A percentile compares a stretch with the other conserved stretches of the same genome.
Evolutionary conservation across 2,797 vertebrate species (phyloP).

Genomic region (Eutrigla gurnardus): DNA sequence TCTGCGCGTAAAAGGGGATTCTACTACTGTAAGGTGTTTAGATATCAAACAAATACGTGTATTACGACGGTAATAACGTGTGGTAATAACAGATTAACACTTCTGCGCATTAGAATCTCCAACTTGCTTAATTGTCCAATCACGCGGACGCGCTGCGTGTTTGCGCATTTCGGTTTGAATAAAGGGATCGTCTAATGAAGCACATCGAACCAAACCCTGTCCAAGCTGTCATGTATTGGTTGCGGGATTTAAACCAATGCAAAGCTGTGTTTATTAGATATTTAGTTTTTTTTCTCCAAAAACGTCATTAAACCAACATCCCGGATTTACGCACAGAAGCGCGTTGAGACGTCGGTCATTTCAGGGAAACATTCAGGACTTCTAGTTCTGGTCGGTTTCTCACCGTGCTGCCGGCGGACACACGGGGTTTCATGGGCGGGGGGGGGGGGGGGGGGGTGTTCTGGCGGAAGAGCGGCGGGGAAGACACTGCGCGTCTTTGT

Average conservation of each 20-base stretch:
- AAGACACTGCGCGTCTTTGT: constrained; percentile 85
- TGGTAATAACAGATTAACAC: background rate
- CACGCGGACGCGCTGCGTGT: background rate
- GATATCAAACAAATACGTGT: background rate
- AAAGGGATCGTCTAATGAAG: too few relatives aligned
- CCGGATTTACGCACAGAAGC: background rate
- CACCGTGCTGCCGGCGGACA: constrained; percentile 1
- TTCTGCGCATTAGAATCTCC: accelerated
- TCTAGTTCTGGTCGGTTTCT: background rate
- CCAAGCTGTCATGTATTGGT: too few relatives aligned
- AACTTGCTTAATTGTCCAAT: background rate
- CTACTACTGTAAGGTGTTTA: background rate
- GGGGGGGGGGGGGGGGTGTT: background rate
- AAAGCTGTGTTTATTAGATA: background rate
- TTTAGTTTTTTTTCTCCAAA: background rate
- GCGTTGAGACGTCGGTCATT: background rate
- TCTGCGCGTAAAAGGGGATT: constrained; percentile 10
- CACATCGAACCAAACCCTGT: too few relatives aligned
- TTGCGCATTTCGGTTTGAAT: background rate
- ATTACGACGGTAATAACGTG: too few relatives aligned
- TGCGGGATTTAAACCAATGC: background rate
- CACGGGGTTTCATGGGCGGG: background rate
- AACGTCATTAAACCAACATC: background rate
- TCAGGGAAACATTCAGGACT: background rate
- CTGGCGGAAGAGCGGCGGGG: constrained; percentile 47